Percentiles rank a stretch among this genome's conserved stretches.
Conservation (phyloP, 2,888 invertebrate species). For the Cantharis rustica region DNA sequence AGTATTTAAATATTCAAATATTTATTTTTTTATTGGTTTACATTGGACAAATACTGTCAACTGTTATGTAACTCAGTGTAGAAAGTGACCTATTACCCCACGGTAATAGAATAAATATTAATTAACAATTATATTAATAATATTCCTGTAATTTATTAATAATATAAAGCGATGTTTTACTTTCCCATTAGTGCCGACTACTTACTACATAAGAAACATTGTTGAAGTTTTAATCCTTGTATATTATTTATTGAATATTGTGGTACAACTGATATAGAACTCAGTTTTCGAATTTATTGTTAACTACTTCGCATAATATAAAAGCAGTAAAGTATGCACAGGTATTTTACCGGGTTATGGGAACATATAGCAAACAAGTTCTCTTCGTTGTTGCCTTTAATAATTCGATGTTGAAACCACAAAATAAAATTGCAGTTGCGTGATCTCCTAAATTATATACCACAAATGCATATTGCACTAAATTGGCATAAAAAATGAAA, state of each 20-base stretch:
- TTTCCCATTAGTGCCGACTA: background rate
- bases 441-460: constrained; percentile 23
- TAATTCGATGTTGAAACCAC: constrained; percentile 15
- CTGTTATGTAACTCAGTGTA: no score
- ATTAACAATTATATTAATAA: no score
- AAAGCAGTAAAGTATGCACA: constrained; percentile 8
- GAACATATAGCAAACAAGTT: constrained; percentile 14
- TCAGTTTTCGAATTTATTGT: background rate
- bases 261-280: background rate
- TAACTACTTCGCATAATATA: background rate
- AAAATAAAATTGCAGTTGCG: constrained; percentile 22
- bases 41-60: no score
- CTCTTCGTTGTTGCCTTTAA: background rate
- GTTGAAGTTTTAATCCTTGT: background rate
- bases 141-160: background rate
- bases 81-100: no score
- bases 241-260: background rate
- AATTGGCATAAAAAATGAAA: constrained; percentile 10
- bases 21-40: no score
- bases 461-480: constrained; percentile 15
- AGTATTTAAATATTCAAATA: no score
- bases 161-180: background rate
- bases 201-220: background rate
- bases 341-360: constrained; percentile 18
- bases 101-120: no score